Base-by-base conservation (phyloP, 2,888 invertebrate species). In the Lacanobia oleracea region DNA sequence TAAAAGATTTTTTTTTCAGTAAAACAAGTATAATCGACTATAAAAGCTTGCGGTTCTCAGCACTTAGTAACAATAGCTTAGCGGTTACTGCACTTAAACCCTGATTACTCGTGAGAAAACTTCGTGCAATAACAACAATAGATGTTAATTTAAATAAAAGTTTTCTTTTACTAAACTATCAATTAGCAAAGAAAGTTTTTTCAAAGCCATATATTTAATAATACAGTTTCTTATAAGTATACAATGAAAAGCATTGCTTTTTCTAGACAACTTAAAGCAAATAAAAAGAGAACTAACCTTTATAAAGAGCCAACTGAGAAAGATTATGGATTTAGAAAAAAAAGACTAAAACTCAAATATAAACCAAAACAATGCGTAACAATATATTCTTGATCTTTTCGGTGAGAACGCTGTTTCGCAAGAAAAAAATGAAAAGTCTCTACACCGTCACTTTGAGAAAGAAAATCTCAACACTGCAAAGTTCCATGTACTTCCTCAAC, bases 11-110 rank as follows among this genome's bases (percentile, higher is more conserved):
- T 54, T 68, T 69, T 60, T 64, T 45, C 10, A 51, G 23, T 10
- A 21, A 23, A 21, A 16, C 27, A 4, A 48, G 8, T 57, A 14
- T 43, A 14, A 65, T 43, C 5, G 23, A 10, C 8, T 33, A 23
- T 37, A 63, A 60, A 56, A 56, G 37, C 66, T 78, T 73, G 73
- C 62, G 82, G 68, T 78, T 82, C 54, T 18, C 48, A 43, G 54
- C 33, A 53, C 53, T 68, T 54, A 66, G 21, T 60, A 72, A 72
- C 65, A 45, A 77, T 62, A 56, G 51, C 45, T 69, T 82, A 54
- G 73, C n/a, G 79, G 73, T 73, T 78, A 54, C 21, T 33, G 62
- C 27, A 23, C 37, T 62, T 48, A n/a, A 16, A 12, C n/a, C 9
- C 5, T n/a, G 21, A 51, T 61, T 60, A 21, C 0, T 3, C 5